phyloP scores from a whole-genome alignment of 2,888 invertebrate species.

The Eurois occulta region DNA sequence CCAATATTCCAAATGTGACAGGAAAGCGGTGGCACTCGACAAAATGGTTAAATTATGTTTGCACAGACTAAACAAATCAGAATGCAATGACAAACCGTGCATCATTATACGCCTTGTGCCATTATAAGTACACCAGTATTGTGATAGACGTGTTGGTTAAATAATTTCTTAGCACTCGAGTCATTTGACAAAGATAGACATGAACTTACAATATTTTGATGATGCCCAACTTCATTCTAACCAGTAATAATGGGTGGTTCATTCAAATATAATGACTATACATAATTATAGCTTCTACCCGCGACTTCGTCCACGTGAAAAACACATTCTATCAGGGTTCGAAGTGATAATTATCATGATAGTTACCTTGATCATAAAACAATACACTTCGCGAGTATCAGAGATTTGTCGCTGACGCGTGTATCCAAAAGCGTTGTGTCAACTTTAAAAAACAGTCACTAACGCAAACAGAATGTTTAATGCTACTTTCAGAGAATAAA shows the following conservation, averaged over 20 bases:
- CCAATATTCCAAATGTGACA: conserved; percentile 45
- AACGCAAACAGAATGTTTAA: too few species aligned
- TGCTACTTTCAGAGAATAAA: too few species aligned
- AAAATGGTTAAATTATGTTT: conserved; percentile 46
- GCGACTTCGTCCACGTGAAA: not conserved
- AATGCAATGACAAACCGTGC: conserved; percentile 38
- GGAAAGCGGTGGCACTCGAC: conserved; percentile 28
- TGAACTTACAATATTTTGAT: conserved; percentile 18
- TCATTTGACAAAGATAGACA: conserved; percentile 14
- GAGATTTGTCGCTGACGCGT: too few species aligned
- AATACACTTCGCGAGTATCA: too few species aligned
- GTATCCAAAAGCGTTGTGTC: too few species aligned
- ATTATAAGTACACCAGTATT: conserved; percentile 31
- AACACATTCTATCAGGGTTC: not conserved
- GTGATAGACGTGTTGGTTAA: conserved; percentile 31
- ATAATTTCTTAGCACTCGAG: conserved; percentile 36
- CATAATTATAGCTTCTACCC: not conserved
- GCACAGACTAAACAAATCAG: conserved; percentile 35
- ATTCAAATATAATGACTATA: not conserved
- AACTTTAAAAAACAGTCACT: too few species aligned
- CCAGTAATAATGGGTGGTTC: not conserved
- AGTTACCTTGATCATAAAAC: too few species aligned
- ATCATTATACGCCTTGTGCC: conserved; percentile 34
- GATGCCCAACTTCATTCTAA: conserved; percentile 14
- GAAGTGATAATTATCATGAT: too few species aligned